Conservation (phyloP, 2,113 vertebrate species). For the Ophiodon elongatus region DNA sequence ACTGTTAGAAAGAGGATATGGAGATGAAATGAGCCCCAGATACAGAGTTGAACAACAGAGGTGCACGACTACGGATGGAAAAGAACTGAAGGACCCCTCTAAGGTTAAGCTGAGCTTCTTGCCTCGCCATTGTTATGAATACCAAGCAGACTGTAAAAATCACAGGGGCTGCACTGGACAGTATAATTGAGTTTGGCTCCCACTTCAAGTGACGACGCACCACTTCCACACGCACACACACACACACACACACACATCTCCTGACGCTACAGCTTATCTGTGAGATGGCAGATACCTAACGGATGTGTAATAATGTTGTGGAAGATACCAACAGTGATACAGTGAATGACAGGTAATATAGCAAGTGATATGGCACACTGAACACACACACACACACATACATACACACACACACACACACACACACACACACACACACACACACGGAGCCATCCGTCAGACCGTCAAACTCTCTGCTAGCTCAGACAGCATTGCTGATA, state of each 20-base stretch:
- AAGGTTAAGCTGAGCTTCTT: slow-evolving; percentile 18
- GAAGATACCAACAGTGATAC: slow-evolving; percentile 28
- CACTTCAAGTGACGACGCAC: slow-evolving; percentile 27
- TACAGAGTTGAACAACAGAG: slow-evolving; percentile 20
- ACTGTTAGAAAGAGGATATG: slow-evolving; percentile 30
- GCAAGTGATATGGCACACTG: slow-evolving; percentile 28
- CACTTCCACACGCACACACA: neutral
- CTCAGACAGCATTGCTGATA: slow-evolving; percentile 72
- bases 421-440: slow-evolving; percentile 3
- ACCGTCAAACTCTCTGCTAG: slow-evolving; percentile 48
- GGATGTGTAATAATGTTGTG: slow-evolving; percentile 40
- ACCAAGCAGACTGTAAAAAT: slow-evolving; percentile 23
- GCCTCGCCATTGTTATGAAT: slow-evolving; percentile 40
- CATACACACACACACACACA: neutral
- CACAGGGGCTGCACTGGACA: slow-evolving; percentile 5
- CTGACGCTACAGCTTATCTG: slow-evolving; percentile 24
- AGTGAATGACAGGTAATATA: slow-evolving; percentile 54
- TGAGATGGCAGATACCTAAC: slow-evolving; percentile 20
- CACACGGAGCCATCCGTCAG: slow-evolving; percentile 44
- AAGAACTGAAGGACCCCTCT: slow-evolving; percentile 5
- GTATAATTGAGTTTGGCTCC: slow-evolving; percentile 40
- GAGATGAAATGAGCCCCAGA: slow-evolving; percentile 32
- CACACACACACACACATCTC: slow-evolving; percentile 8
- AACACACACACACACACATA: slow-evolving; percentile 14
- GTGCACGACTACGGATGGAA: slow-evolving; percentile 11